A percentile compares a stretch with the other conserved stretches of the same genome.
These are phyloP conservation scores for Amiota minor DNA, from an alignment of 2,888 invertebrate species.

Conservation along the genomic window DNA sequence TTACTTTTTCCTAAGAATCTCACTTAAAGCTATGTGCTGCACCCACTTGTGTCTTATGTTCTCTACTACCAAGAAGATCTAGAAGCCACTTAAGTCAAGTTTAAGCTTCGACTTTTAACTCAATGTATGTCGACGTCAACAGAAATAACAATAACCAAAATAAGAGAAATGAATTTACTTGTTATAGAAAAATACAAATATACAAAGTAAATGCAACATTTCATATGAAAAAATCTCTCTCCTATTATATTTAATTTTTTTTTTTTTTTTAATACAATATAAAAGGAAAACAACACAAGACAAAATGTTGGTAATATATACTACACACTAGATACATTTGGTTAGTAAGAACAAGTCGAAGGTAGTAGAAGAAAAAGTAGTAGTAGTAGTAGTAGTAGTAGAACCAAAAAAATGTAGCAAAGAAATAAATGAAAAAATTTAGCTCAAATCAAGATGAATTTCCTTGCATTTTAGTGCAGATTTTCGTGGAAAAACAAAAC, in stretches of 20 bases:
- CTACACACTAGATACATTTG: conserved; percentile 32
- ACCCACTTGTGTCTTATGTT: no score
- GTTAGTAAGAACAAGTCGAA: no score
- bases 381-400: neutral
- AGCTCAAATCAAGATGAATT: conserved; percentile 63
- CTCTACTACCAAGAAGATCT: no score
- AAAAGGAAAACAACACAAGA: conserved; percentile 54
- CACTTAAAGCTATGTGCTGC: no score
- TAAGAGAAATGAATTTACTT: conserved; percentile 22
- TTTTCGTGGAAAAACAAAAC: conserved; percentile 38
- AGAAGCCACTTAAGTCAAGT: no score
- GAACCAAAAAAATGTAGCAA: neutral
- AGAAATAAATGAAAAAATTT: neutral
- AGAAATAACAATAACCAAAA: conserved; percentile 24
- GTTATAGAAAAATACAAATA: neutral
- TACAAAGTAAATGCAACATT: conserved; percentile 18
- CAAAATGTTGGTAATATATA: neutral
- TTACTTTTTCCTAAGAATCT: no score
- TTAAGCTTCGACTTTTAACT: conserved; percentile 51
- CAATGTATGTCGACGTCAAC: conserved; percentile 58
- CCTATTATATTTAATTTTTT: no score
- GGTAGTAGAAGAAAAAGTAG: no score
- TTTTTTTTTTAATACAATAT: conserved; percentile 34
- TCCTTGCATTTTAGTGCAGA: conserved; percentile 62
- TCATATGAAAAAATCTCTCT: neutral